Percentiles rank a stretch among this genome's conserved stretches.
These are phyloP conservation scores for Cephus sareptanus DNA, from an alignment of 2,888 invertebrate genomes.

Conservation along the genomic window DNA sequence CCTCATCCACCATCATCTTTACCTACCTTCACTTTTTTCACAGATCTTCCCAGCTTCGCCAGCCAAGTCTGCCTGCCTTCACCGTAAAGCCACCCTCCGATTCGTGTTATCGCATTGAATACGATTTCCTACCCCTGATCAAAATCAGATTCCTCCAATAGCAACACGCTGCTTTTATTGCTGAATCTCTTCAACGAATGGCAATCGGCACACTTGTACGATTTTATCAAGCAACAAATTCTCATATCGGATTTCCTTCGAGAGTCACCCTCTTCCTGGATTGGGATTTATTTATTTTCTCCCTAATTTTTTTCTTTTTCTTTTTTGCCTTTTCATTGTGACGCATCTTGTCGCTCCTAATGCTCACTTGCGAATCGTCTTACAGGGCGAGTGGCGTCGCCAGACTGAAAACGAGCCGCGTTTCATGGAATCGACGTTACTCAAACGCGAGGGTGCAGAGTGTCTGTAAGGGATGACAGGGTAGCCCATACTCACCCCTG, in stretches of 20 bases:
- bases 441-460: background rate
- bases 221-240: slow-evolving; percentile 26
- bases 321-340: background rate
- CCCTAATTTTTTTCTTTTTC: background rate
- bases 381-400: background rate
- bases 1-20: slow-evolving; percentile 28
- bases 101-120: slow-evolving; percentile 57
- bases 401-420: background rate
- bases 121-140: slow-evolving; percentile 53
- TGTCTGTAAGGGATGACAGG: background rate
- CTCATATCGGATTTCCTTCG: slow-evolving; percentile 28
- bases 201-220: slow-evolving; percentile 16
- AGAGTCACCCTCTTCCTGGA: slow-evolving; percentile 12
- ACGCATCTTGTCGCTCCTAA: background rate
- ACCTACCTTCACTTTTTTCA: slow-evolving; percentile 24
- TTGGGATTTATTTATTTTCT: background rate
- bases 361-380: background rate
- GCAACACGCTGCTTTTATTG: background rate
- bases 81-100: slow-evolving; percentile 21
- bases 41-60: slow-evolving; percentile 6
- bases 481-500: background rate
- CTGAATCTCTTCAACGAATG: background rate
- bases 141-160: slow-evolving; percentile 48
- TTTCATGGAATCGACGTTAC: background rate
- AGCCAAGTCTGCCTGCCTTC: slow-evolving; percentile 21